These are phyloP conservation scores for Pocillopora grandis DNA, from an alignment of 92 coral and sea anemone species.

Conservation along the genomic window DNA sequence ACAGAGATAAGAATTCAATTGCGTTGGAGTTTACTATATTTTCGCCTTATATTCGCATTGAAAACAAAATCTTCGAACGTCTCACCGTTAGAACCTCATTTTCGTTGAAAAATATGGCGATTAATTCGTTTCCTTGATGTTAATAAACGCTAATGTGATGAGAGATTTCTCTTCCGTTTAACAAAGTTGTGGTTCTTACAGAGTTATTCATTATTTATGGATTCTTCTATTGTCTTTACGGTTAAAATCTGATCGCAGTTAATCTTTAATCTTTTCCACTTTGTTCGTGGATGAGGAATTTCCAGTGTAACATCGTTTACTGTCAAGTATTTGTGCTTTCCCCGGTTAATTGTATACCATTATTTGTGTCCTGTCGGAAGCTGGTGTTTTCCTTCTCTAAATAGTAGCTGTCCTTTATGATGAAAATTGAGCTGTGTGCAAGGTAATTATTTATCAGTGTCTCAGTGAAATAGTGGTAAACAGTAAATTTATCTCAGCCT, in stretches of 20 bases:
- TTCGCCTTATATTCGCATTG: neutral
- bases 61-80: slow-evolving; percentile 2
- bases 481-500: neutral
- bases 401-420: slow-evolving; percentile 11
- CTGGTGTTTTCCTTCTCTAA: neutral
- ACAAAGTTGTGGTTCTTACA: slow-evolving; percentile 56
- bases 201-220: slow-evolving; percentile 84
- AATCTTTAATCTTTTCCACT: slow-evolving; percentile 68
- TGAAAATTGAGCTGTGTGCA: slow-evolving; percentile 21
- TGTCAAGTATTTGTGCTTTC: slow-evolving; percentile 3
- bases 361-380: neutral
- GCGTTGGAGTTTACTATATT: slow-evolving; percentile 30
- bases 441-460: slow-evolving; percentile 20
- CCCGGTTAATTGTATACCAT: neutral
- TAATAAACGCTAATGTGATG: slow-evolving; percentile 41
- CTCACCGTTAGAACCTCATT: slow-evolving; percentile 19
- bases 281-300: slow-evolving; percentile 27
- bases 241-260: slow-evolving; percentile 54
- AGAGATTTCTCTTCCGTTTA: slow-evolving; percentile 35
- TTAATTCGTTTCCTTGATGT: slow-evolving; percentile 6
- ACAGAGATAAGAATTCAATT: slow-evolving; percentile 33
- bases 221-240: slow-evolving; percentile 70
- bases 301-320: neutral
- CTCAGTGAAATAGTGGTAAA: neutral
- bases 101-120: slow-evolving; percentile 3